These are phyloP conservation scores for Madoqua kirkii DNA, from an alignment of 2,113 vertebrate genomes.

Conservation along the genomic window DNA sequence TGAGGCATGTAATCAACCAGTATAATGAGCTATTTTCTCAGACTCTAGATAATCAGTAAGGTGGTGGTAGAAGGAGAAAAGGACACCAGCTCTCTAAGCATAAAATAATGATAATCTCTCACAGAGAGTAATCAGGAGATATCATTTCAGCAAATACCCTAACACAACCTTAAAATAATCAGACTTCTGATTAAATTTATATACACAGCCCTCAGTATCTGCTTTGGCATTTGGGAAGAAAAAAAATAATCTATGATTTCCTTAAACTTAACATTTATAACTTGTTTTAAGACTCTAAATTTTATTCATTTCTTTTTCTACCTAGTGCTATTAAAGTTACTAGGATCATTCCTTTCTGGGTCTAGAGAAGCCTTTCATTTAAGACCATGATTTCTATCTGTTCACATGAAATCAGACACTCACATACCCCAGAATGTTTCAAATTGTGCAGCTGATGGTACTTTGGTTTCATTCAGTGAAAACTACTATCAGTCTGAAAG, in stretches of 20 bases:
- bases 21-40: slow-evolving; percentile 79
- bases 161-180: neutral
- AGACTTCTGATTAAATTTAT: slow-evolving; percentile 20
- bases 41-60: slow-evolving; percentile 38
- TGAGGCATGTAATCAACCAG: slow-evolving; percentile 82
- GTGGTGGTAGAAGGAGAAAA: neutral
- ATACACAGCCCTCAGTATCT: neutral
- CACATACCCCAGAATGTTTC: neutral
- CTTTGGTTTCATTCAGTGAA: slow-evolving; percentile 1
- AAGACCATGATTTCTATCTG: neutral
- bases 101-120: slow-evolving; percentile 17
- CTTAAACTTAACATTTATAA: neutral
- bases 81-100: neutral
- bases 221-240: slow-evolving; percentile 10
- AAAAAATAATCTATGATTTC: slow-evolving; percentile 8
- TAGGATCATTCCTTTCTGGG: neutral
- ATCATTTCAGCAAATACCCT: neutral
- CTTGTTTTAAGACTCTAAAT: neutral
- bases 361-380: neutral
- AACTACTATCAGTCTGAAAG: neutral
- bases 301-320: neutral
- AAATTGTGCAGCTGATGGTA: neutral
- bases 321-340: neutral
- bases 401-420: slow-evolving; percentile 18
- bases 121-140: slow-evolving; percentile 21